These are phyloP conservation scores for Peromyscus aztecus DNA, from an alignment of 2,797 vertebrate species.

Conservation along the genomic window DNA sequence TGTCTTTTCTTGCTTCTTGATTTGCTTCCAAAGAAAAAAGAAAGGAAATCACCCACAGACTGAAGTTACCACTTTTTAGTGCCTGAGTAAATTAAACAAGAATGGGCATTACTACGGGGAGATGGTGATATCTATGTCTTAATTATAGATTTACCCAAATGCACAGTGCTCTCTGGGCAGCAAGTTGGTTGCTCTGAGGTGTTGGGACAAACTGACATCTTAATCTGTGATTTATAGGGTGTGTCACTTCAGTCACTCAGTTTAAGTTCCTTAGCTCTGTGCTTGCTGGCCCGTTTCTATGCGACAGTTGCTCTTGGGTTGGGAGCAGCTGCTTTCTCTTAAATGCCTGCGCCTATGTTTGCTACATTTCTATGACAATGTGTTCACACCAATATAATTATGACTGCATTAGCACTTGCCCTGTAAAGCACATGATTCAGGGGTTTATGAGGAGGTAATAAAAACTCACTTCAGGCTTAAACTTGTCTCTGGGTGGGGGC, in stretches of 20 bases:
- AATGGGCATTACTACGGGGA: background rate
- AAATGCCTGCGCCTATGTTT: constrained; percentile 65
- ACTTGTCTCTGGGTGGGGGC: constrained; percentile 74
- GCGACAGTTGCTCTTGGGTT: constrained; percentile 8
- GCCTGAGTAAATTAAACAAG: constrained; percentile 73
- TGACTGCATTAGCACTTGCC: constrained; percentile 72
- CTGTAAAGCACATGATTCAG: constrained; percentile 79
- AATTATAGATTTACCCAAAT: background rate
- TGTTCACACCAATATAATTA: constrained; percentile 80
- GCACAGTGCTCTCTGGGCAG: constrained; percentile 19
- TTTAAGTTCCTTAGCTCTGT: constrained; percentile 65
- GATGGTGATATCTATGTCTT: background rate
- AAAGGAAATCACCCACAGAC: constrained; percentile 61
- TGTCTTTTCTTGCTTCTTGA: constrained; percentile 74
- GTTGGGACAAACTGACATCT: constrained; percentile 56
- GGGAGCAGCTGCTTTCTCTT: constrained; percentile 74
- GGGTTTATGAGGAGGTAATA: constrained; percentile 81
- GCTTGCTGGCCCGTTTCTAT: constrained; percentile 60
- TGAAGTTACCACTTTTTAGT: constrained; percentile 68
- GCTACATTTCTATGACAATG: constrained; percentile 65
- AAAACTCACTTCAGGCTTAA: constrained; percentile 81
- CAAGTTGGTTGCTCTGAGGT: background rate
- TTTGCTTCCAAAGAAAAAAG: constrained; percentile 65
- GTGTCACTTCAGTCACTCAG: constrained; percentile 61
- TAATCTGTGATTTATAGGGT: background rate